Evolutionary conservation across 2,797 vertebrate genomes (phyloP).

Genomic region (Emydoidea blandingii): DNA sequence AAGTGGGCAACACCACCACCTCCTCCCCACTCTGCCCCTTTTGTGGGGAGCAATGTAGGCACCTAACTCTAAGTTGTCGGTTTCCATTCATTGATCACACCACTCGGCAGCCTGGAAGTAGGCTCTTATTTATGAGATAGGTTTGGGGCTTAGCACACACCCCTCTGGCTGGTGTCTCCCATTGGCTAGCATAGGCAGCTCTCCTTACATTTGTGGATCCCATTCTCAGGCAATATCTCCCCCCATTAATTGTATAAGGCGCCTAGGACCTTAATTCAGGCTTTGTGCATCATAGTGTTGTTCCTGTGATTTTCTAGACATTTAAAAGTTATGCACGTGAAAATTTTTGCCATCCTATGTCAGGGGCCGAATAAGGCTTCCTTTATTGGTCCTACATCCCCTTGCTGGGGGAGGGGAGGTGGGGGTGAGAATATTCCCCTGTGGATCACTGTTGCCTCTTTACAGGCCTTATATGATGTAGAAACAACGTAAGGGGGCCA

Average conservation of each 20-base stretch:
- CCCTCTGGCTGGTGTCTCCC: neutral
- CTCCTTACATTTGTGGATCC: neutral
- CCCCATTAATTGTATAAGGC: neutral
- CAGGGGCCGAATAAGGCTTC: neutral
- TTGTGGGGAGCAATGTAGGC: neutral
- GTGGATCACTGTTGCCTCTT: neutral
- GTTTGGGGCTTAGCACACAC: neutral
- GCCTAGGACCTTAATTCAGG: neutral
- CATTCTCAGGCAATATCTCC: too few relatives aligned
- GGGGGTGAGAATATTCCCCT: neutral
- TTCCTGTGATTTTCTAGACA: too few relatives aligned
- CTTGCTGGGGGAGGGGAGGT: too few relatives aligned
- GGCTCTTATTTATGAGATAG: neutral
- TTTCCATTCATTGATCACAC: neutral
- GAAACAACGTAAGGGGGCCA: neutral
- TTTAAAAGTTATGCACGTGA: neutral
- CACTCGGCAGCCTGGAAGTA: neutral
- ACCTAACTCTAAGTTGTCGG: neutral
- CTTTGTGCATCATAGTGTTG: neutral
- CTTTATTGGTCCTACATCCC: neutral
- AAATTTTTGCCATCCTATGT: neutral
- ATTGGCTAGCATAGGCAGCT: neutral
- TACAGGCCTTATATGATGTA: neutral
- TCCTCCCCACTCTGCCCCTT: neutral
- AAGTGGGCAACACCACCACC: neutral